phyloP scores from a whole-genome alignment of 2,888 invertebrate species.

The Perizoma flavofasciatum region DNA sequence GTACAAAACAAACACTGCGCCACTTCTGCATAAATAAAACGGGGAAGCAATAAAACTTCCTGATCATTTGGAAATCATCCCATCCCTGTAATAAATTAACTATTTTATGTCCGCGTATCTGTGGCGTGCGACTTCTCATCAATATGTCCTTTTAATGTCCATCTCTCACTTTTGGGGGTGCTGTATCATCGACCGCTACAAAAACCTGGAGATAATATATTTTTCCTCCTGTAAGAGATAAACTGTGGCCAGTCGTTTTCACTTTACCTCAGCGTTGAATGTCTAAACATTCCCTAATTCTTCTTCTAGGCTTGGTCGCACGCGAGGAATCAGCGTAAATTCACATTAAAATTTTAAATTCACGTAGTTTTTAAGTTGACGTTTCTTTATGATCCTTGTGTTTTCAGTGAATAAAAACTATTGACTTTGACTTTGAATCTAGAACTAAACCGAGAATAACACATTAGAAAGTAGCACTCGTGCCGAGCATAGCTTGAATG shows the following conservation, averaged over 20 bases:
- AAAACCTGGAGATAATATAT: conserved; percentile 53
- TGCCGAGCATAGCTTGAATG: too few relatives aligned
- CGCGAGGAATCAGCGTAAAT: too few relatives aligned
- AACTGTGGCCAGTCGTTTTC: conserved; percentile 34
- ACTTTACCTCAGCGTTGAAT: not conserved
- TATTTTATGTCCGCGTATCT: conserved; percentile 19
- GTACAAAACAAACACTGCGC: too few relatives aligned
- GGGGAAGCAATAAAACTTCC: conserved; percentile 14
- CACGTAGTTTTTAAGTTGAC: too few relatives aligned
- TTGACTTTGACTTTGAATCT: too few relatives aligned
- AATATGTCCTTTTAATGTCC: conserved; percentile 47
- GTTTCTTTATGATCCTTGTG: too few relatives aligned
- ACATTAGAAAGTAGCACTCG: too few relatives aligned
- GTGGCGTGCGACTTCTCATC: conserved; percentile 31
- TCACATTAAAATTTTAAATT: too few relatives aligned
- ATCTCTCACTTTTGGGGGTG: conserved; percentile 43
- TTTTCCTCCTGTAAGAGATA: conserved; percentile 47
- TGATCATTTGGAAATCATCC: conserved; percentile 11
- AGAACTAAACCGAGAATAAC: too few relatives aligned
- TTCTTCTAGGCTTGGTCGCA: too few relatives aligned
- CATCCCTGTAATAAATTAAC: conserved; percentile 20
- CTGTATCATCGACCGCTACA: conserved; percentile 47
- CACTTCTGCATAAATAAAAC: too few relatives aligned
- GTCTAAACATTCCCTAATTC: not conserved
- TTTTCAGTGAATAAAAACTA: too few relatives aligned